Evolutionary conservation across 30 jellyfish, hydroid and myxozoan genomes (phyloP), one percentile per base, ranked within the genome.

Genomic region (Cassiopea andromeda): DNA sequence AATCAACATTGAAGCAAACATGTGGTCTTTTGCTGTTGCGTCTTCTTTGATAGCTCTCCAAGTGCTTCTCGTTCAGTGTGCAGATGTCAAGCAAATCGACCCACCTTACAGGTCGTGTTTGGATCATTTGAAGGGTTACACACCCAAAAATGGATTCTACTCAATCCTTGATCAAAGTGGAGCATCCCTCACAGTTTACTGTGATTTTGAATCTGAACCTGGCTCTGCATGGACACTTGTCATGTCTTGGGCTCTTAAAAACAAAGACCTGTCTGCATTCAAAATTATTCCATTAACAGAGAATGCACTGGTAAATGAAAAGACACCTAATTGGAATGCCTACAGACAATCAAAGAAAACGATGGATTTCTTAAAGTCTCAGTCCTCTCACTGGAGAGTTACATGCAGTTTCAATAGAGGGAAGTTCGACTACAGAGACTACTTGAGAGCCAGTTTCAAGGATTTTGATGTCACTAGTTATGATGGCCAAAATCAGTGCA

Each of bases 221-320:
- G 88, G 88, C 45, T 57, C 68, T 16, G 88, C 88, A 58, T 79
- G 88, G 88, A 79, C 88, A 2, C 61, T 79, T 1, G 88, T 59
- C 2, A 66, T 79, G 66, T 79, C 88, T 19, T 79, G 88, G 88
- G 17, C 88, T 12, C 69, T 59, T 44, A 16, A 14, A 54, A 47
- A 14, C 72, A 60, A 59, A 14, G 60, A n/a, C 78, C n/a, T 17
- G 4, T 45, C 64, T 1, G 78, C 78, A 14, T 79, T 79, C 60
- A 8, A 59, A 18, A 1, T 1, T 13, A 9, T 1, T 2, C 77
- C 88, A 0, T 27, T 54, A 14, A 4, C 75, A 12, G 48, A 4
- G 13, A 66, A 79, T 60, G 75, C 44, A 2, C 79, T 78, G 6
- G 88, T 79, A 7, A 58, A 79, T 44, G 78, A 38, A 17, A 1